phyloP scores from a whole-genome alignment of 1,140 invertebrate genomes.

The Nixonia krombeini region DNA sequence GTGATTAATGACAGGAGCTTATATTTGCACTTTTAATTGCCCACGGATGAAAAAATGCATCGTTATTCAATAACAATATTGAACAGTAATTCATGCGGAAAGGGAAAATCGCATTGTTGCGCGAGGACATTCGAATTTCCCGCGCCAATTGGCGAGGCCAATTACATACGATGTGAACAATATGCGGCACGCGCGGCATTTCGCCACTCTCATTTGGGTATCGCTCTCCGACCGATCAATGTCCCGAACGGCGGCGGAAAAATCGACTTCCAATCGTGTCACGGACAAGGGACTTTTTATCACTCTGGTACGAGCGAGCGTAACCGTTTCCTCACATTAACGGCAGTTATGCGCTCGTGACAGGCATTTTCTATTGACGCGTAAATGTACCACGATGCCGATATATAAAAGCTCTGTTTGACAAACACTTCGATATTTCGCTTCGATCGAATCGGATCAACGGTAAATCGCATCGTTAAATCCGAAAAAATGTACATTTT shows the following conservation, averaged over 20 bases:
- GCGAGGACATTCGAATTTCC: no score
- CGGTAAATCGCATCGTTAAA: no score
- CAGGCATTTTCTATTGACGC: slow-evolving; percentile 21
- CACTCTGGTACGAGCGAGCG: slow-evolving; percentile 9
- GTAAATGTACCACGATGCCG: slow-evolving; percentile 11
- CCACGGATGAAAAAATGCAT: not conserved
- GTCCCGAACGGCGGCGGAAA: not conserved
- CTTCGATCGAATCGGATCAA: not conserved
- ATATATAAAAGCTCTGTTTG: slow-evolving; percentile 6
- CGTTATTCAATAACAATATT: no score
- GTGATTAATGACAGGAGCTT: slow-evolving; percentile 1
- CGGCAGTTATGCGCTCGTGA: slow-evolving; percentile 1
- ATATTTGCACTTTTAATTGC: not conserved
- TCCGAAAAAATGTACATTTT: no score
- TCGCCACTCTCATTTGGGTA: no score
- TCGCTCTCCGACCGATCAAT: no score
- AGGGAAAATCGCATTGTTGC: no score
- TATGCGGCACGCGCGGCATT: no score
- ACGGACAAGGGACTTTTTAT: slow-evolving; percentile 23
- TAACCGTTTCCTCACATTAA: slow-evolving; percentile 27
- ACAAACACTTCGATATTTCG: not conserved
- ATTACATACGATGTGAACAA: no score
- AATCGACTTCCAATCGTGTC: slow-evolving; percentile 29
- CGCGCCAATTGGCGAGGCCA: no score
- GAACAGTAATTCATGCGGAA: no score